phyloP scores from a whole-genome alignment of 2,113 vertebrate species.

The Synodontis membranacea region DNA sequence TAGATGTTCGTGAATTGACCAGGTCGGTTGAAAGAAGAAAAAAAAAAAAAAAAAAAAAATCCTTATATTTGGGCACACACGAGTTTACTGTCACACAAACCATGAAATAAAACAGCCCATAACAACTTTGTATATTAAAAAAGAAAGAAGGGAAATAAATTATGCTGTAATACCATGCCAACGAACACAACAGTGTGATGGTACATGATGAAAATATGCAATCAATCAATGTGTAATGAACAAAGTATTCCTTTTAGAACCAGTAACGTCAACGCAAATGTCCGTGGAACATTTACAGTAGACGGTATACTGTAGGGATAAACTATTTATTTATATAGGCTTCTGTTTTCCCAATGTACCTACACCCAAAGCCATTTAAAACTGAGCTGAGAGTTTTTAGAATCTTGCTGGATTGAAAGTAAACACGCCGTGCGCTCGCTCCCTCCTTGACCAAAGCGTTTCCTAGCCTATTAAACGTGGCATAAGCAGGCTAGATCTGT shows the following conservation, averaged over 20 bases:
- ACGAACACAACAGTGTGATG: constrained; percentile 13
- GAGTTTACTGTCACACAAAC: not conserved
- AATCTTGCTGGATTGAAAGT: constrained; percentile 25
- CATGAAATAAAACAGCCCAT: constrained; percentile 2
- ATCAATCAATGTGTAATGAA: not conserved
- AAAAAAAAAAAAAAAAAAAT: too few species aligned
- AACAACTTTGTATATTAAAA: not conserved
- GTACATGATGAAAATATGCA: constrained; percentile 29
- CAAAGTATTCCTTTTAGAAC: not conserved
- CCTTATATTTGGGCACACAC: not conserved
- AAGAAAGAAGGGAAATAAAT: not conserved
- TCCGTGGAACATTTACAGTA: constrained; percentile 29
- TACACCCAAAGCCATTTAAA: constrained; percentile 26
- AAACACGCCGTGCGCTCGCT: constrained; percentile 28
- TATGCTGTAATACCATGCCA: not conserved
- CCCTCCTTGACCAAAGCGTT: constrained; percentile 29
- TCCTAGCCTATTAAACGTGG: constrained; percentile 59
- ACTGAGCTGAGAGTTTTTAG: not conserved
- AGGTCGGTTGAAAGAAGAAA: not conserved
- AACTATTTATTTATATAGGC: not conserved
- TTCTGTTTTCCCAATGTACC: constrained; percentile 13
- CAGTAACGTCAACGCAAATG: not conserved
- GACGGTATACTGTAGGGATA: constrained; percentile 7
- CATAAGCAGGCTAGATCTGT: constrained; percentile 64
- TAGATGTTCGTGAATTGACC: not conserved